Evolutionary conservation across 2,113 vertebrate species (phyloP), one percentile per base, ranked within the genome.

Genomic region (Empidonax traillii): DNA sequence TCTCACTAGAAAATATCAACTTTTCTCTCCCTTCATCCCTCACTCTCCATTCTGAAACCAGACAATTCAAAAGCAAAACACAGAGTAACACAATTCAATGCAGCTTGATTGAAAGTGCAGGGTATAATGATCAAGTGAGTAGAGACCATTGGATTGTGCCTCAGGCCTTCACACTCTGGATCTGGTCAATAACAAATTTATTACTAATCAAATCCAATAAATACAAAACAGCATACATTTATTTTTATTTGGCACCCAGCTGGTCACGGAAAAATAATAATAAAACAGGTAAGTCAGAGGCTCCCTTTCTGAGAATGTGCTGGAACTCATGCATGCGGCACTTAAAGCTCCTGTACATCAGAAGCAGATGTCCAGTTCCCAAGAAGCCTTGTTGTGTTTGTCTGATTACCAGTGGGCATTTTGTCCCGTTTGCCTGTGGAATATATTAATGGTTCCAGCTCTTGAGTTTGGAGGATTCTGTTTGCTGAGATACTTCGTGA

Each of bases 151-250:
- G 96, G 89, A 93, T 92, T 89, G 85, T 81, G 66, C 90, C 87
- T 87, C 56, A 91, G 89, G 87, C 63, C 93, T 91, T 55, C 33
- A 6, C 87, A 44, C 82, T 96, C 92, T 87, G 62, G 95, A 90
- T 96, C 94, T 97, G 95, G 87, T 98, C 97, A 98, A 96, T 98
- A 97, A 93, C 79, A 94, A 97, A 89, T 96, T 92, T 96, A 98
- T 97, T 97, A 94, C 94, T 98, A 96, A 98, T 98, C 96, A 97
- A 92, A 98, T 95, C 95, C 95, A 97, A 95, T 98, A 97, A 97
- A 96, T 76, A 96, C 92, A 85, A 94, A 97, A 62, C 90, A 92
- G 52, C 85, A 94, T 95, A 85, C 90, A 95, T 97, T 97, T 97
- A 84, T 97, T 98, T 98, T 97, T 97, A 82, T 96, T 96, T 94